Conservation (phyloP, 2,113 vertebrate species). For the Vidua chalybeata region DNA sequence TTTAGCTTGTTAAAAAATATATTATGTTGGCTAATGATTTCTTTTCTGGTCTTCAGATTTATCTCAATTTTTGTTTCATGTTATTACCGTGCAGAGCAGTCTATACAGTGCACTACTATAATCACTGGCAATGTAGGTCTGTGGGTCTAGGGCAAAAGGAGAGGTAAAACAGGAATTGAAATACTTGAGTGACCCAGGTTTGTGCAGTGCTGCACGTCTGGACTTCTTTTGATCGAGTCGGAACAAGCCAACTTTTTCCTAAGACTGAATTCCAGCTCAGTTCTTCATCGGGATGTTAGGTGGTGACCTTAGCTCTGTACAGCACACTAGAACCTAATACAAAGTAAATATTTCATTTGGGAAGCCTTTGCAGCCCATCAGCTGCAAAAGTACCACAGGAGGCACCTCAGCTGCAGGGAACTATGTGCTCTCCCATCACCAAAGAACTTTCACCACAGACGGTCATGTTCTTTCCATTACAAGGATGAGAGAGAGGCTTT, state of each 20-base stretch:
- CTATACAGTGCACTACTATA: background rate
- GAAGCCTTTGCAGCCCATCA: background rate
- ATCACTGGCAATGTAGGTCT: background rate
- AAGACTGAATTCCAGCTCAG: background rate
- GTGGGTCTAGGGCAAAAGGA: background rate
- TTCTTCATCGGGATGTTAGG: background rate
- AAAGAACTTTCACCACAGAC: background rate
- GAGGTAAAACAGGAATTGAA: background rate
- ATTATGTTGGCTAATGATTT: background rate
- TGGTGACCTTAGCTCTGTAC: background rate
- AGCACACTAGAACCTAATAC: background rate
- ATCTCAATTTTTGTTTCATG: background rate
- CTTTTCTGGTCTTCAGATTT: background rate
- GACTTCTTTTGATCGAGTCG: background rate
- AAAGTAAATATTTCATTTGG: constrained; percentile 39
- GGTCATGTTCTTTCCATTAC: background rate
- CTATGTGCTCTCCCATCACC: background rate
- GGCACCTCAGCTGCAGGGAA: background rate
- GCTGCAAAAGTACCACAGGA: background rate
- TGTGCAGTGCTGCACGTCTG: background rate
- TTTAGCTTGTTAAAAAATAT: background rate
- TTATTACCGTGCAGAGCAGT: background rate
- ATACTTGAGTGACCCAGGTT: background rate
- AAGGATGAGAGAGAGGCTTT: background rate
- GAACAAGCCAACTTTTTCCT: background rate